Base-by-base conservation (phyloP, 2,888 invertebrate species). In the Myopa testacea region DNA sequence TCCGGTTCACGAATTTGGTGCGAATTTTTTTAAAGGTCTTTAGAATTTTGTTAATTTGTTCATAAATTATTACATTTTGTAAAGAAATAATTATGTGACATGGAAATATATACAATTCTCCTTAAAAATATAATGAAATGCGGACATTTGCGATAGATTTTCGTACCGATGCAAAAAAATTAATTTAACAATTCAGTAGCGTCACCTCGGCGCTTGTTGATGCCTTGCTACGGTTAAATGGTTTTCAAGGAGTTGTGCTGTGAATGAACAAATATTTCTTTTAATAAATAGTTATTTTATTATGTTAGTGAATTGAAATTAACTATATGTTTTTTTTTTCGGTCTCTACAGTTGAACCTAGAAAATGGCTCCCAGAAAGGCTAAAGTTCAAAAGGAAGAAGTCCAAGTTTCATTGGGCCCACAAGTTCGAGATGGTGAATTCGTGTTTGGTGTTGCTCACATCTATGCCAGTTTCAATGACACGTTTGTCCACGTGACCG, bases 391-490 rank as follows among this genome's bases (percentile, higher is more conserved):
- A 86, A 97, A 98, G 91, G 98, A 98, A 90, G 98, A 98, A 90
- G 98, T 97, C 81, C 98, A 98, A 90, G 96, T 98, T 75, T 95
- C 96, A 52, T 93, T 98, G 81, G 98, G 98, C 82, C 98, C 98
- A 75, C 98, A 98, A 91, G 97, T 98, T 71, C 94, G 96, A 84
- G 98, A 98, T 88, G 99, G 99, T 81, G 99, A 99, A 91, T 95
- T 95, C 84, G 98, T 99, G 78, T 99, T 99, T 88, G 99, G 99
- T 78, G 99, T 99, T 34, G 99, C 99, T 80, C 99, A 99, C 91
- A 99, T 99, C 88, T 99, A 97, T 89, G 99, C 99, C 83, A 98
- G 98, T 84, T 99, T 99, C 93, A 99, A 99, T 89, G 99, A 99
- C 90, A 99, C 99, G 75, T 99, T 99, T 90, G 99, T 99, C 70